Base-by-base conservation (phyloP, 2,113 vertebrate genomes). In the Vulpes ferrilata region DNA sequence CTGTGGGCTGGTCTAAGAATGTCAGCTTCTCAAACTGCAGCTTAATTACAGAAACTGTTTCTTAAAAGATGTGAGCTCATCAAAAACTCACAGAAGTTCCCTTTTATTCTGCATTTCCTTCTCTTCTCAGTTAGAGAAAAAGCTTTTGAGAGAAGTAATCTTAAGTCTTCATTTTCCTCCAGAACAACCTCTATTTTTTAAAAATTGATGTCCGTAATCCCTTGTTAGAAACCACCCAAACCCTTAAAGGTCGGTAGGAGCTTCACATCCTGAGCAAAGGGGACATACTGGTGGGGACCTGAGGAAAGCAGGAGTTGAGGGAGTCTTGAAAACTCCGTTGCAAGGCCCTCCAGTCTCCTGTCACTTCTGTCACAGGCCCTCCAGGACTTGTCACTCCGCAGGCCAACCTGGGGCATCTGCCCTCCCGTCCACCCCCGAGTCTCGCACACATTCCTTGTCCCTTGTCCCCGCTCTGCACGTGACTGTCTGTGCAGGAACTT, bases 11-110 rank as follows among this genome's bases (percentile, higher is more conserved):
- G 1, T 81, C 19, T 38, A 55, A 38, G 27, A 89, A 74, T 4
- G 27, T 74, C 38, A 60, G 23, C 67, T 93, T 88, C 88, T 90
- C 81, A 88, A 60, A 90, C 35, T 80, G 23, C 76, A 97, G n/a
- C 17, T 78, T 78, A 78, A 71, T 85, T 51, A 78, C 19, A 65
- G 43, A 57, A 92, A 91, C 85, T 38, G 16, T 79, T 93, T 96
- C 65, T 94, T 88, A 74, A 74, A 91, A 55, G 30, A 90, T 81
- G 25, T 71, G 25, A 67, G 25, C 19, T 71, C 81, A 19, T 27
- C 57, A 15, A 96, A 97, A 94, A 88, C 3, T 53, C 48, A 79
- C 11, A 55, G 23, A 67, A 73, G 13, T 84, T 95, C 59, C 51
- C 20, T 59, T 71, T 48, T 90, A 65, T 78, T 35, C 59, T 84